Conservation (phyloP, 2,888 invertebrate genomes). For the Sialis fuliginosa region DNA sequence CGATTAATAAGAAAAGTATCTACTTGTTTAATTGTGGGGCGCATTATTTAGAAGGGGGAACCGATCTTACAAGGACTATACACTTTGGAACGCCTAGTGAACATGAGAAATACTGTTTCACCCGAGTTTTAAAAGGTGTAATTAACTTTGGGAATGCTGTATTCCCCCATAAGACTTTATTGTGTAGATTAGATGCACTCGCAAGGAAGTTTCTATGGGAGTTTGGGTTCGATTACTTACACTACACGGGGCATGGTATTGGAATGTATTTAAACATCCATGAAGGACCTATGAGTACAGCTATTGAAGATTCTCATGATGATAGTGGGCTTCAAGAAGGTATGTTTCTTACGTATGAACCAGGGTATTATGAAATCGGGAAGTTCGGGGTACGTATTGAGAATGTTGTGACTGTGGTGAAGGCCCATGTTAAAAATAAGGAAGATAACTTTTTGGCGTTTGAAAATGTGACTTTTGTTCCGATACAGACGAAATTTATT, state of each 20-base stretch:
- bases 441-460: conserved; percentile 66
- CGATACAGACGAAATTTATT: conserved; percentile 66
- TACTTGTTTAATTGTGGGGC: too few relatives aligned
- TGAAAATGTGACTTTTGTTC: conserved; percentile 69
- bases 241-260: conserved; percentile 91
- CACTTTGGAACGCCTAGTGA: conserved; percentile 65
- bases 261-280: conserved; percentile 86
- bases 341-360: conserved; percentile 78
- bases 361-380: conserved; percentile 82
- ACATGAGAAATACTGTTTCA: conserved; percentile 67
- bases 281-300: conserved; percentile 74
- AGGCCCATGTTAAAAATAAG: conserved; percentile 34
- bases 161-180: conserved; percentile 60
- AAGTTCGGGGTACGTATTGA: conserved; percentile 83
- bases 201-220: conserved; percentile 73
- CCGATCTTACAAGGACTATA: conserved; percentile 83
- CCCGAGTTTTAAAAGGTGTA: conserved; percentile 81
- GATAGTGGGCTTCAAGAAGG: conserved; percentile 61
- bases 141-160: conserved; percentile 47
- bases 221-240: conserved; percentile 75
- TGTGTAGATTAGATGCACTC: conserved; percentile 47
- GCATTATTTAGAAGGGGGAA: conserved; percentile 57
- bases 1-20: too few relatives aligned
- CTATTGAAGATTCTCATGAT: conserved; percentile 48
- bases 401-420: conserved; percentile 61